Evolutionary conservation across 2,797 vertebrate species (phyloP).

Genomic region (Chaetodon trifasciatus): DNA sequence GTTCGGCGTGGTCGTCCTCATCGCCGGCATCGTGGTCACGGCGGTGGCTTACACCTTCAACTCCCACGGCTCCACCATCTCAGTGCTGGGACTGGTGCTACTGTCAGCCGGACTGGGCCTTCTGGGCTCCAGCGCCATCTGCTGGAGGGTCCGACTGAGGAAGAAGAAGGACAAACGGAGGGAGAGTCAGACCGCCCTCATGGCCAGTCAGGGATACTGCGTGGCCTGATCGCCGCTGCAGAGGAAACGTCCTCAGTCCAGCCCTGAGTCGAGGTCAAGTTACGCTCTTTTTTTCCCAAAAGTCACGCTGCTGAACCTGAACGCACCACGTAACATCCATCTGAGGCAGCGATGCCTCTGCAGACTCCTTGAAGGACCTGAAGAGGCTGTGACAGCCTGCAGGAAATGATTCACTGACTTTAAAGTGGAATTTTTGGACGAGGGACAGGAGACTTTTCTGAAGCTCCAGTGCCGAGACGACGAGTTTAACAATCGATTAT

Average conservation of each 20-base stretch:
- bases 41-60: slow-evolving; percentile 93
- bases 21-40: slow-evolving; percentile 90
- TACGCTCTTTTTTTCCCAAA: background rate
- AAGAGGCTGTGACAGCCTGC: background rate
- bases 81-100: slow-evolving; percentile 90
- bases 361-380: background rate
- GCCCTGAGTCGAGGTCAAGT: background rate
- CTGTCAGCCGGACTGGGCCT: slow-evolving; percentile 88
- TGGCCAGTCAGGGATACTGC: slow-evolving; percentile 81
- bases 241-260: background rate
- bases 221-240: slow-evolving; percentile 34
- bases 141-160: slow-evolving; percentile 87
- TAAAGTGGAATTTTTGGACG: background rate
- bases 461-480: background rate
- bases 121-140: slow-evolving; percentile 88
- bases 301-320: background rate
- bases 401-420: background rate
- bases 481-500: background rate
- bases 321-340: background rate
- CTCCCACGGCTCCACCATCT: slow-evolving; percentile 93
- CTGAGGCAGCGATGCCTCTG: background rate
- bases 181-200: slow-evolving; percentile 91
- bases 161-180: slow-evolving; percentile 87
- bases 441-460: background rate
- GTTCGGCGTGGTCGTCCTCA: slow-evolving; percentile 91